A percentile compares a stretch with the other conserved stretches of the same genome.
Conservation (phyloP, 2,888 invertebrate genomes). For the Cremastobaeus sp. region DNA sequence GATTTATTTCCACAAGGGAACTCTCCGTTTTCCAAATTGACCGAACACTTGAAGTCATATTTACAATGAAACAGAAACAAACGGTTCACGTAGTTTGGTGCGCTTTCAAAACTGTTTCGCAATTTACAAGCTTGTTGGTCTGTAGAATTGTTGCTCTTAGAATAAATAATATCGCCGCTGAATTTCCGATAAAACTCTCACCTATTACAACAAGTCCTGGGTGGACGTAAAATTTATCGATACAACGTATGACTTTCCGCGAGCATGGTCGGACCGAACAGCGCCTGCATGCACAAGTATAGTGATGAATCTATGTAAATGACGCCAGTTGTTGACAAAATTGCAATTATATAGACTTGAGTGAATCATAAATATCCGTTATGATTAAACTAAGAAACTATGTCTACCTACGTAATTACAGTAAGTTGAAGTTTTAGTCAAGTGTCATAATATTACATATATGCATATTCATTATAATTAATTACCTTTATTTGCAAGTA, state of each 20-base stretch:
- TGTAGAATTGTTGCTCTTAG: constrained; percentile 4
- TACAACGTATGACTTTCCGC: constrained; percentile 39
- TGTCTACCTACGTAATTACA: constrained; percentile 66
- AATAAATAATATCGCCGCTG: constrained; percentile 27
- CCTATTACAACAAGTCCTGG: constrained; percentile 48
- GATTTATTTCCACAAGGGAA: no score
- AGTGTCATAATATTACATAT: constrained; percentile 59
- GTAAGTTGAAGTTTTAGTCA: constrained; percentile 65
- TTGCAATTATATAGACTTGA: constrained; percentile 55
- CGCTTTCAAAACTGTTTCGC: constrained; percentile 21
- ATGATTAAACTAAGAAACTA: constrained; percentile 69
- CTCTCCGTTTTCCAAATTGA: no score
- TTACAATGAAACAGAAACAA: constrained; percentile 32
- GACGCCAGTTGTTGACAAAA: constrained; percentile 45
- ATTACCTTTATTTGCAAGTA: constrained; percentile 64
- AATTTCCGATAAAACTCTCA: constrained; percentile 43
- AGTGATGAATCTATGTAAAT: constrained; percentile 48
- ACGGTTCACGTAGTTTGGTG: constrained; percentile 30
- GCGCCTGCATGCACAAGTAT: constrained; percentile 43
- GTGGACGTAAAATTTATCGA: constrained; percentile 30
- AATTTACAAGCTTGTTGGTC: constrained; percentile 8
- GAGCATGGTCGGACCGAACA: constrained; percentile 46
- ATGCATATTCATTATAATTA: constrained; percentile 53
- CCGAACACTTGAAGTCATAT: background rate
- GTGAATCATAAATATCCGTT: constrained; percentile 48